A percentile compares a stretch with the other conserved stretches of the same genome.
Conservation (phyloP, 2,113 vertebrate species). For the Hemiprocne comata region DNA sequence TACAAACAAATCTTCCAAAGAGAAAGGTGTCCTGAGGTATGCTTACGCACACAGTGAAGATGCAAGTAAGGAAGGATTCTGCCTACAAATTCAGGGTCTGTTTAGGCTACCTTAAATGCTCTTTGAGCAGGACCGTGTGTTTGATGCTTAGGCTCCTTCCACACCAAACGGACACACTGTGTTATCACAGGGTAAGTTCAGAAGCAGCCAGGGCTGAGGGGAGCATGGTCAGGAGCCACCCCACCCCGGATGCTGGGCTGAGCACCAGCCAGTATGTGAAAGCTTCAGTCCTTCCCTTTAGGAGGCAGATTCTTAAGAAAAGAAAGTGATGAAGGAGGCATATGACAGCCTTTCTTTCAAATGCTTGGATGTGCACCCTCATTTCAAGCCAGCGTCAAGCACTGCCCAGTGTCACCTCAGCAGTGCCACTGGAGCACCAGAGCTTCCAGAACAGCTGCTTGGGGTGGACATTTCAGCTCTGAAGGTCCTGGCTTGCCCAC, state of each 20-base stretch:
- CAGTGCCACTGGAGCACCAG: rapidly evolving
- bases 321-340: background rate
- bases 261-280: background rate
- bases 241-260: background rate
- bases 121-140: background rate
- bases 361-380: rapidly evolving
- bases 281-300: background rate
- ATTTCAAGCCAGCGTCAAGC: background rate
- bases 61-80: background rate
- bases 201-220: rapidly evolving
- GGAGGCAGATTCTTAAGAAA: background rate
- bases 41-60: background rate
- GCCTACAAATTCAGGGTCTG: background rate
- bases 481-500: background rate
- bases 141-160: background rate
- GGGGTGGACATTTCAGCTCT: background rate
- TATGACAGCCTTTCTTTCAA: background rate
- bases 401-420: rapidly evolving
- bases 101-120: background rate
- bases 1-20: background rate
- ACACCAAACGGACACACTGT: rapidly evolving
- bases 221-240: background rate
- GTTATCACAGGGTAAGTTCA: background rate
- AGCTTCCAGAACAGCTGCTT: background rate
- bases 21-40: rapidly evolving